phyloP scores from a whole-genome alignment of 2,888 invertebrate genomes.

The Volucella bombylans region DNA sequence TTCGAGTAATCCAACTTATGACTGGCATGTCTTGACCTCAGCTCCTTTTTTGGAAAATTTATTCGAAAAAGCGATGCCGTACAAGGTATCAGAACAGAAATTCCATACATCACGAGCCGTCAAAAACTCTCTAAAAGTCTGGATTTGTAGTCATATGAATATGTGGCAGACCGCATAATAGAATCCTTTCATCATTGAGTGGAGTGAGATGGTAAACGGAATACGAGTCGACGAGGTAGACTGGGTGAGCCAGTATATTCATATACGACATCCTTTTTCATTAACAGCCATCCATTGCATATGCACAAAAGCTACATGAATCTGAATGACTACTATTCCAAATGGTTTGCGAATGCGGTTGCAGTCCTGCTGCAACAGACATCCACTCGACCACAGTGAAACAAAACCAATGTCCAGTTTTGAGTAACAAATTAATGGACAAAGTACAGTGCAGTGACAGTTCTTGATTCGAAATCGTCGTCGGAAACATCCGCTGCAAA shows the following conservation, averaged over 20 bases:
- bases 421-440: constrained; percentile 66
- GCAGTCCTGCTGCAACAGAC: constrained; percentile 52
- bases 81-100: background rate
- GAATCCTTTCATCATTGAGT: constrained; percentile 49
- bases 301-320: constrained; percentile 49
- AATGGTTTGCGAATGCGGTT: constrained; percentile 63
- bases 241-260: no score
- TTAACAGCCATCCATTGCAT: constrained; percentile 39
- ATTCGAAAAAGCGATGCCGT: background rate
- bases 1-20: constrained; percentile 4
- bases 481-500: constrained; percentile 42
- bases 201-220: constrained; percentile 1
- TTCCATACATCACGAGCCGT: constrained; percentile 23
- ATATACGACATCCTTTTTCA: constrained; percentile 46
- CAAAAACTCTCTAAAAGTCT: constrained; percentile 30
- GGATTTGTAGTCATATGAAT: constrained; percentile 5
- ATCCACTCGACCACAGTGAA: constrained; percentile 60
- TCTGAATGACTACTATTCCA: constrained; percentile 44
- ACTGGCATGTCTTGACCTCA: constrained; percentile 26
- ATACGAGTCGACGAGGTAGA: no score
- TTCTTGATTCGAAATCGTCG: constrained; percentile 48
- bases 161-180: constrained; percentile 59
- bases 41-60: no score
- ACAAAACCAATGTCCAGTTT: constrained; percentile 68
- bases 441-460: constrained; percentile 56